These are phyloP conservation scores for Virgularia gustaviana DNA, from an alignment of 92 coral and sea anemone species.

Conservation along the genomic window DNA sequence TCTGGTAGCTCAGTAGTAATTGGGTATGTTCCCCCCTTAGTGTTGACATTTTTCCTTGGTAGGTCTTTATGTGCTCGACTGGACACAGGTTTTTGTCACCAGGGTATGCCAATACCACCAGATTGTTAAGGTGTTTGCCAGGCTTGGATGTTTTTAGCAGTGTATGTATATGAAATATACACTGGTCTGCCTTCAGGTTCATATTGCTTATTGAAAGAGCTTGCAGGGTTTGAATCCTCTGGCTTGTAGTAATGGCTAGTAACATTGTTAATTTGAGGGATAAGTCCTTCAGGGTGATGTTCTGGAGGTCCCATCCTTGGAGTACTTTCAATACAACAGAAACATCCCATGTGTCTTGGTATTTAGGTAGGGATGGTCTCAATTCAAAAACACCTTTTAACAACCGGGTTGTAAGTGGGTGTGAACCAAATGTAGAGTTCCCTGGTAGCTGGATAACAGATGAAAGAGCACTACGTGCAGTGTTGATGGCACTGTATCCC, in stretches of 20 bases:
- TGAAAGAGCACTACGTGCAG: constrained; percentile 21
- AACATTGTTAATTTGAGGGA: constrained; percentile 30
- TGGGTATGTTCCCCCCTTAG: neutral
- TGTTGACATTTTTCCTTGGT: neutral
- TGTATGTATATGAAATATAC: constrained; percentile 16
- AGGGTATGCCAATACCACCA: constrained; percentile 12
- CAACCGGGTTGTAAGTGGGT: constrained; percentile 11
- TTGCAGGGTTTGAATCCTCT: neutral
- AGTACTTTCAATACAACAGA: constrained; percentile 29
- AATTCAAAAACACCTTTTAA: constrained; percentile 21
- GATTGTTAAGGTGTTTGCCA: constrained; percentile 11
- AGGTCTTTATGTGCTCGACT: constrained; percentile 1
- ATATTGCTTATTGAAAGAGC: constrained; percentile 10
- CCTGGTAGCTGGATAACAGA: neutral
- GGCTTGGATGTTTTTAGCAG: constrained; percentile 28
- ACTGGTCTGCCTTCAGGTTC: constrained; percentile 17
- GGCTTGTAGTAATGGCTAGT: constrained; percentile 21
- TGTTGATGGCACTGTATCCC: constrained; percentile 23
- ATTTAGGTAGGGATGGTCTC: constrained; percentile 17
- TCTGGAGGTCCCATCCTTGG: constrained; percentile 15
- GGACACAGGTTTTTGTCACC: neutral
- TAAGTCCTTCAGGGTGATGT: constrained; percentile 11
- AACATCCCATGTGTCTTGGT: constrained; percentile 41
- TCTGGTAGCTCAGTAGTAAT: no score
- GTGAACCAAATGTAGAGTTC: constrained; percentile 9